phyloP scores from a whole-genome alignment of 2,888 invertebrate genomes.

The Caenorhabditis doughertyi region DNA sequence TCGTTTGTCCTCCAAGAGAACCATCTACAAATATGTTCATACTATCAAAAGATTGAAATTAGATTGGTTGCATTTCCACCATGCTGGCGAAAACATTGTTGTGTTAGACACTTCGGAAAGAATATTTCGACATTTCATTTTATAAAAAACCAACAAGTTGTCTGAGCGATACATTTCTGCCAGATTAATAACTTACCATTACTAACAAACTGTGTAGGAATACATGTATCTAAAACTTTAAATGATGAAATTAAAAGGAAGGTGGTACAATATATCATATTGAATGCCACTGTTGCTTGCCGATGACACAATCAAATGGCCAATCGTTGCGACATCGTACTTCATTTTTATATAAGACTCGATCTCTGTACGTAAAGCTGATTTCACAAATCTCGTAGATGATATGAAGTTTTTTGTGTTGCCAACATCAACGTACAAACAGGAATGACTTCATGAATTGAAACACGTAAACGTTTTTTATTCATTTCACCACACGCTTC shows the following conservation, averaged over 20 bases:
- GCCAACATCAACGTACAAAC: slow-evolving; percentile 41
- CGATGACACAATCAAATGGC: slow-evolving; percentile 27
- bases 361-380: slow-evolving; percentile 18
- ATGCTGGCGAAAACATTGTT: no score
- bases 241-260: background rate
- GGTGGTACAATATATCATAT: background rate
- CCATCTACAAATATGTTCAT: slow-evolving; percentile 26
- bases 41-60: no score
- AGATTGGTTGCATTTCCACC: no score
- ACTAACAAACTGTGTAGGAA: slow-evolving; percentile 35
- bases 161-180: no score
- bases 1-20: background rate
- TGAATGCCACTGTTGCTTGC: background rate
- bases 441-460: slow-evolving; percentile 20
- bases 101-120: no score
- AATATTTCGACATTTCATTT: no score
- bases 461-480: slow-evolving; percentile 23
- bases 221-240: slow-evolving; percentile 6
- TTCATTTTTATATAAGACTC: slow-evolving; percentile 23
- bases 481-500: background rate
- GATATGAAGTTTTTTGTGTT: slow-evolving; percentile 29
- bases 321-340: slow-evolving; percentile 10
- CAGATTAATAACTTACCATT: background rate
- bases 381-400: slow-evolving; percentile 25
- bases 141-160: background rate